Evolutionary conservation across 2,797 vertebrate species (phyloP).

Genomic region (Tachyglossus aculeatus): DNA sequence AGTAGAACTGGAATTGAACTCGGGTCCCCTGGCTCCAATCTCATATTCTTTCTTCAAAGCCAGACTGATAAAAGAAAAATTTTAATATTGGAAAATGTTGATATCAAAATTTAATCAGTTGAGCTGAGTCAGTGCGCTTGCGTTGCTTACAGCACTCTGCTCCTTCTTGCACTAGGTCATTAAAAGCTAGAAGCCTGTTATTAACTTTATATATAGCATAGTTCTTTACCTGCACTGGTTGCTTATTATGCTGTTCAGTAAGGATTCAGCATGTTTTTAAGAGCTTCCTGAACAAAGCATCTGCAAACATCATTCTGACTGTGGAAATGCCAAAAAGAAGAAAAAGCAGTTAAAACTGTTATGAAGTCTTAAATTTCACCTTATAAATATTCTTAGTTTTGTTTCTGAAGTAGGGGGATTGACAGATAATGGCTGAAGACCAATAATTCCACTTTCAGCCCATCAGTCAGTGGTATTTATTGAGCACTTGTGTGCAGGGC

Average conservation of each 20-base stretch:
- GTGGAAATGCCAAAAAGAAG: conserved; percentile 34
- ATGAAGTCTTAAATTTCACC: conserved; percentile 17
- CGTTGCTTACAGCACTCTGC: neutral
- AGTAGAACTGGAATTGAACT: too few species aligned
- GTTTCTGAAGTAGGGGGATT: conserved; percentile 30
- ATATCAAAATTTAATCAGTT: neutral
- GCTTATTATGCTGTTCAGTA: neutral
- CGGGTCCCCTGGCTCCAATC: too few species aligned
- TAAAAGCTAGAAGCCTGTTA: neutral
- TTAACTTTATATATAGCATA: neutral
- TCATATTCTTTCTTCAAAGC: too few species aligned
- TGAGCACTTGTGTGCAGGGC: too few species aligned
- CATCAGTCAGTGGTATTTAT: too few species aligned
- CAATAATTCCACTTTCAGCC: too few species aligned
- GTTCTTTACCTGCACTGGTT: conserved; percentile 2
- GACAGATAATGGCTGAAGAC: neutral
- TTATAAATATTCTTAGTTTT: conserved; percentile 15
- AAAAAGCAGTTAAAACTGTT: neutral
- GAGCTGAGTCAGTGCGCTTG: neutral
- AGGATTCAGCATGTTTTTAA: conserved; percentile 12
- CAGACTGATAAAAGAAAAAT: too few species aligned
- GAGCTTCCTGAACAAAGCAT: conserved; percentile 1
- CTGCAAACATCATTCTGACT: conserved; percentile 5
- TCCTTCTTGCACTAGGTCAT: neutral
- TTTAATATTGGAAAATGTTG: too few species aligned